A percentile compares a stretch with the other conserved stretches of the same genome.
These are phyloP conservation scores for Hassar affinis DNA, from an alignment of 2,113 vertebrate genomes.

Conservation along the genomic window DNA sequence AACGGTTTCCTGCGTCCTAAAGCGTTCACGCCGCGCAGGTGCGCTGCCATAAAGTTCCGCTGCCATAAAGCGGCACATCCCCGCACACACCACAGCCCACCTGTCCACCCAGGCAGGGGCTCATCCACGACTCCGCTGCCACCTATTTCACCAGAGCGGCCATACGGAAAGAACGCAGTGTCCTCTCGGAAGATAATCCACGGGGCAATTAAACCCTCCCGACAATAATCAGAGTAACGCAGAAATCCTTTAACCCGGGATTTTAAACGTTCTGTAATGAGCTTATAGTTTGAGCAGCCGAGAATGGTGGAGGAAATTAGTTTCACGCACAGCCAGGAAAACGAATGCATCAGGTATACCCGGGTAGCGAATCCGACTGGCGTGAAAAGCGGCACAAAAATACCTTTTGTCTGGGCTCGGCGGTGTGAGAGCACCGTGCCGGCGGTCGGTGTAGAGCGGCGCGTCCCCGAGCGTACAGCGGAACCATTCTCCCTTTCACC, in stretches of 20 bases:
- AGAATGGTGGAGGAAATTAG: conserved; percentile 11
- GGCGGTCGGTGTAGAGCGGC: conserved; percentile 65
- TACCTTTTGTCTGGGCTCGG: conserved; percentile 80
- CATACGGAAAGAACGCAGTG: conserved; percentile 41
- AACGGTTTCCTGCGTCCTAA: conserved; percentile 2
- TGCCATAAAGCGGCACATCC: conserved; percentile 36
- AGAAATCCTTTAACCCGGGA: neutral
- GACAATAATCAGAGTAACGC: too few relatives aligned
- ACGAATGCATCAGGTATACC: conserved; percentile 10
- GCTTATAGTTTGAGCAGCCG: neutral
- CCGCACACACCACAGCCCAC: conserved; percentile 44
- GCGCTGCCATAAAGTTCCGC: conserved; percentile 61
- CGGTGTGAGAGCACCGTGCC: conserved; percentile 76
- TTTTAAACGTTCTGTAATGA: conserved; percentile 5
- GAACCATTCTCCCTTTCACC: conserved; percentile 59
- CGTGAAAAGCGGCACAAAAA: conserved; percentile 53
- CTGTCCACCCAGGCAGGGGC: conserved; percentile 42
- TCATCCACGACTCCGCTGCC: conserved; percentile 35
- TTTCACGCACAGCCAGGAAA: neutral
- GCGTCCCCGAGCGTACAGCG: conserved; percentile 52
- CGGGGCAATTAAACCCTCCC: neutral
- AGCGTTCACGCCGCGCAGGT: conserved; percentile 24
- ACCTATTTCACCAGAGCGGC: conserved; percentile 42
- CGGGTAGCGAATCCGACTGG: conserved; percentile 14
- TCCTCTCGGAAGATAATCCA: neutral